Conservation (phyloP, 1,140 invertebrate genomes). For the Lepidurus couesii region DNA sequence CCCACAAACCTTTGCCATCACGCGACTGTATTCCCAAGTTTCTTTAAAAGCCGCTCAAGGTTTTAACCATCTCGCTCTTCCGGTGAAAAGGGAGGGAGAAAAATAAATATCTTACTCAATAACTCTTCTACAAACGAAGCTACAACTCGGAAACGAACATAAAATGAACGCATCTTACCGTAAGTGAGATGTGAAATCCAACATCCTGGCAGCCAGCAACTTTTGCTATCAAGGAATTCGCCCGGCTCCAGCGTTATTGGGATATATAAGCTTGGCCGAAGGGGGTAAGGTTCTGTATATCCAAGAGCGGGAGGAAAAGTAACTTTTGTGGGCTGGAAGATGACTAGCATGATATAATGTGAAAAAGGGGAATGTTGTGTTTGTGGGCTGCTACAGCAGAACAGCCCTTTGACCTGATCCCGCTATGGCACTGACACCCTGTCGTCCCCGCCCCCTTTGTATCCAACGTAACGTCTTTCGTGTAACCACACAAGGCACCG, state of each 20-base stretch:
- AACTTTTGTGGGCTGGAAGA: conserved; percentile 4
- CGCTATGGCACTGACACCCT: conserved; percentile 7
- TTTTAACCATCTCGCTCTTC: no score
- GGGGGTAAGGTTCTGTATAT: background rate
- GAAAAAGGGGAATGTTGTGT: background rate
- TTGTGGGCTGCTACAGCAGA: background rate
- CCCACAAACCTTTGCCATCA: no score
- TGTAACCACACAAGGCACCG: conserved; percentile 10
- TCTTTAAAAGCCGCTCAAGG: no score
- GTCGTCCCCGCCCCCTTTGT: background rate
- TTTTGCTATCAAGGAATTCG: background rate
- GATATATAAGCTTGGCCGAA: no score
- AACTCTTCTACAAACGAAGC: no score
- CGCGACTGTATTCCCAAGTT: no score
- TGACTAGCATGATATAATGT: conserved; percentile 5
- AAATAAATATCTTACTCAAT: no score
- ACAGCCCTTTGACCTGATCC: background rate
- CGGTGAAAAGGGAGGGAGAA: no score
- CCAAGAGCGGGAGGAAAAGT: background rate
- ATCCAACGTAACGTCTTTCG: background rate
- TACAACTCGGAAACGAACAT: no score
- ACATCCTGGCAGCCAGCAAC: conserved; percentile 11
- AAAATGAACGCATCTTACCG: no score
- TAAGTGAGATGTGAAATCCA: background rate
- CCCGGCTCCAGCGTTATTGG: background rate